Percentiles rank a stretch among this genome's conserved stretches.
phyloP scores from a whole-genome alignment of 2,797 vertebrate species.

The Pantherophis alleghaniensis region DNA sequence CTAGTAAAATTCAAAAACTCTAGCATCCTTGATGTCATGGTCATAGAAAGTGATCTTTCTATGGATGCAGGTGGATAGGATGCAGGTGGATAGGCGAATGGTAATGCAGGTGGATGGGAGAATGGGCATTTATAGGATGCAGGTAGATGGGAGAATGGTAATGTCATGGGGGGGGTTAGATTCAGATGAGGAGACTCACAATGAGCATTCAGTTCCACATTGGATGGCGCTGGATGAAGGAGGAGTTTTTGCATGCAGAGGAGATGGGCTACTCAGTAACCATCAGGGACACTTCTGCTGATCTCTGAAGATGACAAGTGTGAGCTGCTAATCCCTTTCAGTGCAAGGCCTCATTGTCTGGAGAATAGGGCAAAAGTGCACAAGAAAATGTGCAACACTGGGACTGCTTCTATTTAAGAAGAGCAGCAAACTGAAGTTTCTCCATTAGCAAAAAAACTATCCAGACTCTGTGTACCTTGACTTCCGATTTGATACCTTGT shows the following conservation, averaged over 20 bases:
- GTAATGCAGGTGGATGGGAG: neutral
- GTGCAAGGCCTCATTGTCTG: neutral
- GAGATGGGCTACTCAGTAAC: neutral
- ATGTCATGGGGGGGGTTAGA: neutral
- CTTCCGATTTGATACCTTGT: neutral
- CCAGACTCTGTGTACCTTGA: neutral
- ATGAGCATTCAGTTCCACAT: neutral
- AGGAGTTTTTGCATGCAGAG: neutral
- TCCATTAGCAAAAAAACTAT: neutral
- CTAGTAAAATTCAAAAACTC: neutral
- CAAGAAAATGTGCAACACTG: neutral
- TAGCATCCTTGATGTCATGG: neutral
- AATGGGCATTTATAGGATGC: neutral
- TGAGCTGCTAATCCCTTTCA: neutral
- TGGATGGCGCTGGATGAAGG: neutral
- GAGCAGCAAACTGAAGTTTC: neutral
- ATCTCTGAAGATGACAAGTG: neutral
- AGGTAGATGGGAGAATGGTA: neutral
- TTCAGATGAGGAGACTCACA: neutral
- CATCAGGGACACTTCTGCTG: neutral
- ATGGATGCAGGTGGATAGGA: neutral
- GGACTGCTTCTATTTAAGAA: neutral
- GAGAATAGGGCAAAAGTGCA: neutral
- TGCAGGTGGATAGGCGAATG: neutral
- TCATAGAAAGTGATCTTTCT: neutral